Conservation (phyloP, 2,113 vertebrate species). For the Malurus cyaneus region DNA sequence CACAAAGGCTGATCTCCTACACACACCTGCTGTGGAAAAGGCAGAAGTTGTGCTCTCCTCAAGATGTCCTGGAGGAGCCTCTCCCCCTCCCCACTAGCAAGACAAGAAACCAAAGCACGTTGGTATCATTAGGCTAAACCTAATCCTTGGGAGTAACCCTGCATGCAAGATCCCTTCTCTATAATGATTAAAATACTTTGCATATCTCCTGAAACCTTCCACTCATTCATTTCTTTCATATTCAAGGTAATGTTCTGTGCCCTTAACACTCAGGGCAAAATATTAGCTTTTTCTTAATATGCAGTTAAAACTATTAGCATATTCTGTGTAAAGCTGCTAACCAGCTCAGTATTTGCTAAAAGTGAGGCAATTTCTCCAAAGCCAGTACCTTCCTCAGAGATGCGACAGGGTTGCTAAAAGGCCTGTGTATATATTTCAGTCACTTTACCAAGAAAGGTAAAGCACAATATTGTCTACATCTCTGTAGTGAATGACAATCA, state of each 20-base stretch:
- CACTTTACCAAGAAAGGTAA: not conserved
- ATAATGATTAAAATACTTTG: not conserved
- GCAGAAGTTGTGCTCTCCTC: not conserved
- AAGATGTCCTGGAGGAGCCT: not conserved
- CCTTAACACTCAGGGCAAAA: not conserved
- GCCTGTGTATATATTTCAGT: not conserved
- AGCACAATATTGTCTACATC: rapidly evolving
- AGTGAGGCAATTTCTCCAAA: not conserved
- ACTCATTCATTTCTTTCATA: not conserved
- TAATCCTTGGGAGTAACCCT: not conserved
- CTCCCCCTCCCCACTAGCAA: not conserved
- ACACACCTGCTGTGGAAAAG: not conserved
- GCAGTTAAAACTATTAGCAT: not conserved
- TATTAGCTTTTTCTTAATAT: not conserved
- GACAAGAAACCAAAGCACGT: not conserved
- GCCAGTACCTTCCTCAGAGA: not conserved
- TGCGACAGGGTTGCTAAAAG: not conserved
- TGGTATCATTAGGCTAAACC: not conserved
- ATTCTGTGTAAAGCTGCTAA: not conserved
- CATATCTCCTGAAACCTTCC: not conserved
- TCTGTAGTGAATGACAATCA: not conserved
- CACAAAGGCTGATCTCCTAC: not conserved
- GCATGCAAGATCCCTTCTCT: not conserved
- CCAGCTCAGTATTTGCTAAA: not conserved
- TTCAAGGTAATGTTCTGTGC: not conserved